These are phyloP conservation scores for Gisinianus flammeolus DNA, from an alignment of 2,888 invertebrate species.

Conservation along the genomic window DNA sequence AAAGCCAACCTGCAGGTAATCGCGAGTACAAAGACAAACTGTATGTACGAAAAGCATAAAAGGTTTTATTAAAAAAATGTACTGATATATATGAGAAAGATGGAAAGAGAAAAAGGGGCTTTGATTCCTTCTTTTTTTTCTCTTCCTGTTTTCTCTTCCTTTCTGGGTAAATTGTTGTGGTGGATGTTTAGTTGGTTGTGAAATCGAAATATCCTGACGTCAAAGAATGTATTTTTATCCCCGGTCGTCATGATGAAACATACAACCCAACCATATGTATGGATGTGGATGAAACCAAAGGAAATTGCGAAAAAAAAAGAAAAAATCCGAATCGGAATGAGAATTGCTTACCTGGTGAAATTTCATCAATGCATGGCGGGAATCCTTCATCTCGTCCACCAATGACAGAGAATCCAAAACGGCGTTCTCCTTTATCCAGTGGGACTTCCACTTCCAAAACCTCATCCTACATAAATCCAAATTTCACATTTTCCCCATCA, in stretches of 20 bases:
- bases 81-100: background rate
- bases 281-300: background rate
- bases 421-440: conserved; percentile 60
- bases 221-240: background rate
- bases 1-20: no score
- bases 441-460: conserved; percentile 59
- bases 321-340: no score
- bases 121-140: no score
- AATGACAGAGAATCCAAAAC: conserved; percentile 64
- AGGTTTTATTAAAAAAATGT: background rate
- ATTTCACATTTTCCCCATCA: no score
- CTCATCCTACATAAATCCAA: conserved; percentile 43
- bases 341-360: conserved; percentile 62
- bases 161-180: no score
- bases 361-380: conserved; percentile 62
- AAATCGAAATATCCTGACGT: no score
- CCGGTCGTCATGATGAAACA: background rate
- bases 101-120: no score
- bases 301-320: no score
- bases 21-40: no score
- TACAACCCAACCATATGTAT: background rate
- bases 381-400: conserved; percentile 63
- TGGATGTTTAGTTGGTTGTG: no score
- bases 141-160: no score
- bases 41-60: no score